These are phyloP conservation scores for Istiophorus platypterus DNA, from an alignment of 2,113 vertebrate genomes.

Conservation along the genomic window DNA sequence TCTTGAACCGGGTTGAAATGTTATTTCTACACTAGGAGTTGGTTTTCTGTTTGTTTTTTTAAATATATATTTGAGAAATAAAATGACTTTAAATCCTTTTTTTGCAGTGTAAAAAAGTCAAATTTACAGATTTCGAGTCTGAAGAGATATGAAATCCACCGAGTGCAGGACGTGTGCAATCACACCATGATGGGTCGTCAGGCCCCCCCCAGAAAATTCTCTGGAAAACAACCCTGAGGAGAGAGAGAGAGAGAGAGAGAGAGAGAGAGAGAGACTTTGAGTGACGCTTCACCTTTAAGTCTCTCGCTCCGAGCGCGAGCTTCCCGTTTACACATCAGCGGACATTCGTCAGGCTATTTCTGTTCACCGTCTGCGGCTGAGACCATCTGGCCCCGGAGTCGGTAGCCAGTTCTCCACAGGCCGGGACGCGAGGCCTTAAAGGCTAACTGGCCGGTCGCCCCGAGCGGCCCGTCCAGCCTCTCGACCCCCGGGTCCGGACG, in stretches of 20 bases:
- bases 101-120: too few relatives aligned
- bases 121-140: too few relatives aligned
- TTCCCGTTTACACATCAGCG: constrained; percentile 63
- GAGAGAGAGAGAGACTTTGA: constrained; percentile 7
- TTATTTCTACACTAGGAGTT: too few relatives aligned
- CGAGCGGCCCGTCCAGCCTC: constrained; percentile 61
- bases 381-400: constrained; percentile 76
- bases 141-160: not conserved
- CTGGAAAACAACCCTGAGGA: not conserved
- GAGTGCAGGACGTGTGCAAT: not conserved
- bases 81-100: too few relatives aligned
- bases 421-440: constrained; percentile 75
- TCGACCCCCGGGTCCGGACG: too few relatives aligned
- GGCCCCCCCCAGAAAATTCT: not conserved
- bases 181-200: not conserved
- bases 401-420: constrained; percentile 74
- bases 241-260: constrained; percentile 11
- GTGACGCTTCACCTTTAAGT: constrained; percentile 63
- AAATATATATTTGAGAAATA: too few relatives aligned
- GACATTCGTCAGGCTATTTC: constrained; percentile 66
- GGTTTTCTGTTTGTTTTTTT: too few relatives aligned
- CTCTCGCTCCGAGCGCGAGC: constrained; percentile 28
- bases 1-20: too few relatives aligned
- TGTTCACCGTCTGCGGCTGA: constrained; percentile 63
- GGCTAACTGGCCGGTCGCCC: constrained; percentile 80